Evolutionary conservation across 2,113 vertebrate species (phyloP).

Genomic region (Chamaea fasciata): DNA sequence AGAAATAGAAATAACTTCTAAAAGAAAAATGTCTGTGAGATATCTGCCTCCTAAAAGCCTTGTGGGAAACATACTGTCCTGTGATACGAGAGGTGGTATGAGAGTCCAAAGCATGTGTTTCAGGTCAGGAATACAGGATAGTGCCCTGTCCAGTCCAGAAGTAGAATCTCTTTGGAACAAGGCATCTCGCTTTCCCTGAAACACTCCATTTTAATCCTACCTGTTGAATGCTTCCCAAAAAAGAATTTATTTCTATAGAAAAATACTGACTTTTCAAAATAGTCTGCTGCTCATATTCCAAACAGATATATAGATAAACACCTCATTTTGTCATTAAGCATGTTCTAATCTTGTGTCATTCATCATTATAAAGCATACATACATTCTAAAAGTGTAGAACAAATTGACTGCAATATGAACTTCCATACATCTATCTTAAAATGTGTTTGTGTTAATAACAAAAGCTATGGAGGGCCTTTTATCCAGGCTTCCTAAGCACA

Average conservation of each 20-base stretch:
- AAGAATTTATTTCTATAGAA: not conserved
- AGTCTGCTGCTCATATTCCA: not conserved
- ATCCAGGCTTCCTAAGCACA: not conserved
- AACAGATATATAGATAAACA: not conserved
- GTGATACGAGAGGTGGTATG: not conserved
- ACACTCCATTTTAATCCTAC: not conserved
- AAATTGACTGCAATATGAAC: not conserved
- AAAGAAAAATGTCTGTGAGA: not conserved
- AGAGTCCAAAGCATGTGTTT: not conserved
- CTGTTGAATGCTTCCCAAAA: not conserved
- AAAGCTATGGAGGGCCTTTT: not conserved
- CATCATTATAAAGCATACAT: not conserved
- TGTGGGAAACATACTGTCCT: not conserved
- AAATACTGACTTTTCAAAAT: not conserved
- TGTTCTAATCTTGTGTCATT: not conserved
- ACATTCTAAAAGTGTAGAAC: not conserved
- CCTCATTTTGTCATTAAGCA: not conserved
- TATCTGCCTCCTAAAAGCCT: not conserved
- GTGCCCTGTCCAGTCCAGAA: not conserved
- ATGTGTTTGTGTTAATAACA: not conserved
- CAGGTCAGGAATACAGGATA: not conserved
- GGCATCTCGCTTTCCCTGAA: not conserved
- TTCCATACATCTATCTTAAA: not conserved
- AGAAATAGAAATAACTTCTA: not conserved
- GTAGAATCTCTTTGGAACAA: not conserved